These are phyloP conservation scores for Heliconius erato DNA, from an alignment of 2,888 invertebrate species.

Conservation along the genomic window DNA sequence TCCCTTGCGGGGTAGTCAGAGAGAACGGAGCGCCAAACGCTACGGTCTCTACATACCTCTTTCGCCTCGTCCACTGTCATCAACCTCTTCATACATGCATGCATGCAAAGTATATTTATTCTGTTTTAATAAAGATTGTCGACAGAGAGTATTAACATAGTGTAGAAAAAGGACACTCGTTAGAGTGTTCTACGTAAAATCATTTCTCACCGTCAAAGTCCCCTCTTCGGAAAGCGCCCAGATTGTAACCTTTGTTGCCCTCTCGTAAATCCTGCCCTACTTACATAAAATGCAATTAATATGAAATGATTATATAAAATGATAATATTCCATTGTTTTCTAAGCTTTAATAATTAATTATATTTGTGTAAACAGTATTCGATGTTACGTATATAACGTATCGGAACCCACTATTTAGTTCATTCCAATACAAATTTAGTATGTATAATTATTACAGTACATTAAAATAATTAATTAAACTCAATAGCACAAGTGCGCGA, in stretches of 20 bases:
- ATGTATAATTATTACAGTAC: neutral
- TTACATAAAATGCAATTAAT: slow-evolving; percentile 14
- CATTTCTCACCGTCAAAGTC: slow-evolving; percentile 18
- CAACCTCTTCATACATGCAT: no score
- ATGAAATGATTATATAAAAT: neutral
- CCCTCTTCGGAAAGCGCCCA: slow-evolving; percentile 2
- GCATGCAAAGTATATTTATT: no score
- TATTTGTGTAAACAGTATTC: neutral
- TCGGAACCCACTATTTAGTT: neutral
- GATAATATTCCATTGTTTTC: neutral
- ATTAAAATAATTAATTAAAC: neutral
- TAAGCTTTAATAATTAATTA: neutral
- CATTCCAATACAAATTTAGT: neutral
- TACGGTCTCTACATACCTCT: no score
- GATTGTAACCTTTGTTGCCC: slow-evolving; percentile 12
- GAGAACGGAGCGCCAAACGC: no score
- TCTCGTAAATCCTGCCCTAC: slow-evolving; percentile 20
- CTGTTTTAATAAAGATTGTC: no score
- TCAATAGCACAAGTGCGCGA: no score
- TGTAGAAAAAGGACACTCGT: neutral
- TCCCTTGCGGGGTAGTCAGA: no score
- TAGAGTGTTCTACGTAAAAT: neutral
- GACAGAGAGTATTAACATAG: neutral
- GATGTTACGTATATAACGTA: neutral
- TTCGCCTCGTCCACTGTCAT: no score